Base-by-base conservation (phyloP, 2,888 invertebrate genomes). In the Tachystola acroxantha region DNA sequence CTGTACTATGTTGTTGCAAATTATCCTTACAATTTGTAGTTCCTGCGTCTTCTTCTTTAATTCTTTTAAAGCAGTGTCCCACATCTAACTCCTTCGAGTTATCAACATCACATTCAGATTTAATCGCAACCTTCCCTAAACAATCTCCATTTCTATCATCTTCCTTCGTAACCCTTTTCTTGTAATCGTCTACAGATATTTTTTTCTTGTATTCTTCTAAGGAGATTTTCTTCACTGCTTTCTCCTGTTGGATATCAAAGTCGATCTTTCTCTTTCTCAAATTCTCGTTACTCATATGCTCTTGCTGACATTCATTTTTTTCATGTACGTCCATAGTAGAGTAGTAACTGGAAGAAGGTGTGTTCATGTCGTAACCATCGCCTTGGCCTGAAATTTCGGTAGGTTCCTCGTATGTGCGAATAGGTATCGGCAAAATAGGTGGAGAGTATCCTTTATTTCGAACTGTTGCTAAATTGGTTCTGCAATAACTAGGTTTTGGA, bases 401-500 rank as follows among this genome's bases (percentile, higher is more conserved):
- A 3, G 47, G 47, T 36, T 57, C 57, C 31, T 62, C 45, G 36
- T 56, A 74, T 1, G 70, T 62, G n/a, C n/a, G n/a, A n/a, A n/a
- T n/a, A 1, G 70, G 68, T 49, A 78, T 79, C 0, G 78, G 76
- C 26, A 76, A 56, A 38, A 79, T 71, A 1, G 79, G 65, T 1
- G 74, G 58, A 0, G 78, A 78, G 48, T 80, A 78, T 10, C 53
- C 59, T 11, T 41, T 32, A 6, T 33, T 30, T 16, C 1, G 11
- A 3, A 11, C 27, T 27, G 24, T n/a, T n/a, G n/a, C n/a, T n/a
- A n/a, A n/a, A n/a, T n/a, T n/a, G n/a, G n/a, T n/a, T n/a, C n/a
- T n/a, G n/a, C n/a, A n/a, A n/a, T n/a, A n/a, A n/a, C n/a, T n/a
- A n/a, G n/a, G n/a, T n/a, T n/a, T n/a, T n/a, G n/a, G n/a, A n/a